phyloP scores from a whole-genome alignment of 2,113 vertebrate species.

The Serinus canaria region DNA sequence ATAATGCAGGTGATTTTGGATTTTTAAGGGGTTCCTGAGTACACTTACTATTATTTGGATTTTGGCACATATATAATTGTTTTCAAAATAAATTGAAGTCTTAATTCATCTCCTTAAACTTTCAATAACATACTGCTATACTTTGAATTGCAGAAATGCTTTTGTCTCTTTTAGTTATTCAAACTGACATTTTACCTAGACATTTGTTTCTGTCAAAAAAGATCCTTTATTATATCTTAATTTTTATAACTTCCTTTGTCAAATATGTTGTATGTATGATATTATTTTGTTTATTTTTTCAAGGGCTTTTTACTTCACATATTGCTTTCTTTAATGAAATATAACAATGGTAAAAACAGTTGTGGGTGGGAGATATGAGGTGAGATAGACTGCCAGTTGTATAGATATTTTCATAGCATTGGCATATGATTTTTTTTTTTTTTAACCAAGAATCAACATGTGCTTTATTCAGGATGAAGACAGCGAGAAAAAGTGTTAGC shows the following conservation, averaged over 20 bases:
- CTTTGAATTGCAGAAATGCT: neutral
- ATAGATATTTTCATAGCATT: neutral
- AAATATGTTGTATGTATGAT: neutral
- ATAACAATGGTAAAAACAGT: neutral
- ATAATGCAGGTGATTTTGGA: neutral
- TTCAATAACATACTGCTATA: neutral
- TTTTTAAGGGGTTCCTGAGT: neutral
- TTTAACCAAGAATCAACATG: rapidly evolving
- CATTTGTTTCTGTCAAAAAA: neutral
- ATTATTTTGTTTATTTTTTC: neutral
- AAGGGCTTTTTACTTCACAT: neutral
- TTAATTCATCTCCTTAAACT: neutral
- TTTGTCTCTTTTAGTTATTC: neutral
- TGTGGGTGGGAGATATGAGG: neutral
- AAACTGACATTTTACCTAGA: neutral
- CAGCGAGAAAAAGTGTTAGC: neutral
- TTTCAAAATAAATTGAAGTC: neutral
- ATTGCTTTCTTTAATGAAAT: neutral
- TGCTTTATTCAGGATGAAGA: neutral
- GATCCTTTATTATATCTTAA: neutral
- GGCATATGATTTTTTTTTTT: neutral
- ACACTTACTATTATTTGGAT: neutral
- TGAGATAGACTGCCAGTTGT: neutral
- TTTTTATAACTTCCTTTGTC: neutral
- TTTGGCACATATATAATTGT: neutral